A percentile compares a stretch with the other conserved stretches of the same genome.
Conservation (phyloP, 2,888 invertebrate species). For the Zygothrica quintamaculata region DNA sequence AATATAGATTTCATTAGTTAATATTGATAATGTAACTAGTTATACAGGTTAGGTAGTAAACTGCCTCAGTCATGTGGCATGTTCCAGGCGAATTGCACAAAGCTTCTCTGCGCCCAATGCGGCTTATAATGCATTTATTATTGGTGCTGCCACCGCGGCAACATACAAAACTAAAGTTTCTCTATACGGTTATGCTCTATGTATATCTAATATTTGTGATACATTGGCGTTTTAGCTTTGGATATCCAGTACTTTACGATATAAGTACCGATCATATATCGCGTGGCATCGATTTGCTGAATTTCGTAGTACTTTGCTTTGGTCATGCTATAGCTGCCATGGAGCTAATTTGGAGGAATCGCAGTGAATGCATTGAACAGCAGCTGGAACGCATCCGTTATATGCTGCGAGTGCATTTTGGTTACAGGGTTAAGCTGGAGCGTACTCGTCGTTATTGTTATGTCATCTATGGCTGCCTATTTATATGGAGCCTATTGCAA, state of each 20-base stretch:
- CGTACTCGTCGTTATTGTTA: constrained; percentile 41
- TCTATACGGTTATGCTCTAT: constrained; percentile 20
- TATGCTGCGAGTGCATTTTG: constrained; percentile 45
- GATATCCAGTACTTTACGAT: constrained; percentile 52
- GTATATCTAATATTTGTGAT: constrained; percentile 9
- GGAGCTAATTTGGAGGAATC: constrained; percentile 61
- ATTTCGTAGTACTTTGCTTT: constrained; percentile 39
- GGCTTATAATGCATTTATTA: constrained; percentile 51
- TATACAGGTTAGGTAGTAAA: not conserved
- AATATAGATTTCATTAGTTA: too few relatives aligned
- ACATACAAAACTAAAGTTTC: constrained; percentile 20
- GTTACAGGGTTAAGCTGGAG: constrained; percentile 27
- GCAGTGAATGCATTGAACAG: constrained; percentile 37
- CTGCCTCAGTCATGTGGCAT: constrained; percentile 63
- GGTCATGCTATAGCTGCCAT: constrained; percentile 35
- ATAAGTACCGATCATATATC: constrained; percentile 62
- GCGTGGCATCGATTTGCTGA: constrained; percentile 51
- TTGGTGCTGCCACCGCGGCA: constrained; percentile 51
- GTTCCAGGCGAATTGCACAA: constrained; percentile 46
- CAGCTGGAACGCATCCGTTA: constrained; percentile 37
- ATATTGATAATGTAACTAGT: too few relatives aligned
- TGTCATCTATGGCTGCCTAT: constrained; percentile 19
- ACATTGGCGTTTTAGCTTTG: constrained; percentile 42
- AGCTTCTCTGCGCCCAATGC: constrained; percentile 55
- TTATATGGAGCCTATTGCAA: not conserved